Conservation (phyloP, 2,797 vertebrate genomes). For the Morelia viridis region DNA sequence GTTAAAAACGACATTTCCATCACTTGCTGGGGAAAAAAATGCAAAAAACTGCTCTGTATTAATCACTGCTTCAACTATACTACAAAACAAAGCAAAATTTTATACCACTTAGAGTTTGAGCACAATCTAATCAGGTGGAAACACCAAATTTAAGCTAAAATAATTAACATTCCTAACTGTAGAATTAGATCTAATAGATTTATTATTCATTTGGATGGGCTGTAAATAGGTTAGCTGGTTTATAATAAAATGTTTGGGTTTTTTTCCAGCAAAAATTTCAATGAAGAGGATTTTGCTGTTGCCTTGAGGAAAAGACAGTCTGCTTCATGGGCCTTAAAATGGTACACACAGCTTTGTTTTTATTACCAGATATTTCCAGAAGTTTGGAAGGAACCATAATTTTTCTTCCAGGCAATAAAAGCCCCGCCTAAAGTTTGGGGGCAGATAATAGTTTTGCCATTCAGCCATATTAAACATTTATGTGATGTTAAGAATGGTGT, state of each 20-base stretch:
- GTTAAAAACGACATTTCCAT: not conserved
- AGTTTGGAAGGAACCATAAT: not conserved
- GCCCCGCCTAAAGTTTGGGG: not conserved
- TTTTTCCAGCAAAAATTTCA: conserved; percentile 85
- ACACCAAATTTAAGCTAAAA: not conserved
- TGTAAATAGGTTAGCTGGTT: not conserved
- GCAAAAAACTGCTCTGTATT: not conserved
- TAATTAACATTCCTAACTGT: not conserved
- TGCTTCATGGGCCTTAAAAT: conserved; percentile 94
- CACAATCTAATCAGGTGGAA: not conserved
- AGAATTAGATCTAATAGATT: not conserved
- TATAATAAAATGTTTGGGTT: not conserved
- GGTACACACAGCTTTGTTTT: conserved; percentile 73
- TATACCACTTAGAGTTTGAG: not conserved
- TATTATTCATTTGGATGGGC: not conserved
- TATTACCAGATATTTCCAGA: not conserved
- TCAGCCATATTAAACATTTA: not conserved
- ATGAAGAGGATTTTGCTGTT: conserved; percentile 89
- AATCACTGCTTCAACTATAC: not conserved
- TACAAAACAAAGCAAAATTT: not conserved
- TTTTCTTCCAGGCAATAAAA: conserved; percentile 16
- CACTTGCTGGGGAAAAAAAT: not conserved
- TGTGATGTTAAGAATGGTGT: not conserved
- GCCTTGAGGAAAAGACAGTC: conserved; percentile 92
- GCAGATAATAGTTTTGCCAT: not conserved